Base-by-base conservation (phyloP, 2,888 invertebrate species). In the Anthophora plumipes region DNA sequence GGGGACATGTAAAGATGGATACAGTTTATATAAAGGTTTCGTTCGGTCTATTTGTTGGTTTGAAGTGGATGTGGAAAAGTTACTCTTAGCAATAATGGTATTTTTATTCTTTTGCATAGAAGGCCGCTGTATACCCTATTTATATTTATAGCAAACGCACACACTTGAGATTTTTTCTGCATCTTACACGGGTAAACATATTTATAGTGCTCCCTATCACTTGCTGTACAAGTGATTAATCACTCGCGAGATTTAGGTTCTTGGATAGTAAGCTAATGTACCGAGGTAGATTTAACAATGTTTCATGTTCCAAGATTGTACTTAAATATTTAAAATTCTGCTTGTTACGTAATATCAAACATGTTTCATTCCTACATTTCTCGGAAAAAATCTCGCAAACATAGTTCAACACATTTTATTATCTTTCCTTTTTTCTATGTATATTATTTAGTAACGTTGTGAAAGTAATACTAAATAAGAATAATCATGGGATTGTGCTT, bases 71-170 rank as follows among this genome's bases (percentile, higher is more conserved):
- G 55, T 22, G 0, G 6, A 52, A 8, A 17, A 50, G 22, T 52
- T 39, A 37, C n/a, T n/a, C n/a, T 20, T 50, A 1, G 2, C n/a
- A 9, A 4, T 8, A 37, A 5, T 0, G 50, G 9, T 66, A 66
- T 66, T 46, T 66, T 41, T 54, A 66, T 14, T 17, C 39, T 17
- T 14, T 1, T 8, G 12, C 17, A 1, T 6, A 25, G 12, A 3
- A 54, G 52, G 66, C 50, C 43, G 11, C 37, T 54, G 52, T 12
- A 17, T 2, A 22, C 66, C 66, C 39, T 66, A 25, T 8, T 41
- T 66, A 37, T 66, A 66, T 66, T 66, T 66, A 66, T 66, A 66
- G 17, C 22, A 11, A n/a, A 25, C 4, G 25, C 0, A 12, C 14
- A 7, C 48, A 31, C 63, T 63, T 48, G 46, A 25, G 41, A 54